phyloP scores from a whole-genome alignment of 2,113 vertebrate genomes.

The Falco punctatus region DNA sequence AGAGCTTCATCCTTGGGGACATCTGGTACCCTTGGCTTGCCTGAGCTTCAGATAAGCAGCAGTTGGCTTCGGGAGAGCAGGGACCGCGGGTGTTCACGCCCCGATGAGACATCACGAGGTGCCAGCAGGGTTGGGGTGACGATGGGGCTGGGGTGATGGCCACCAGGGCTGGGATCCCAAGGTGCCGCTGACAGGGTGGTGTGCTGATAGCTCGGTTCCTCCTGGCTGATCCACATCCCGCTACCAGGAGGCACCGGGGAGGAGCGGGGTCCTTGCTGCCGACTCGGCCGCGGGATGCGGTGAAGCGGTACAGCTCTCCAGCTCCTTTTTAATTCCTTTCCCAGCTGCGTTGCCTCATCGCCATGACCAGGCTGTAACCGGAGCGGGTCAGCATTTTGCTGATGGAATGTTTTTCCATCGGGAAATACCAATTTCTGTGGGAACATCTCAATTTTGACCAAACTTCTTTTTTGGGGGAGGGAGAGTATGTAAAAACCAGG shows the following conservation, averaged over 20 bases:
- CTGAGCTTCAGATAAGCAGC: not conserved
- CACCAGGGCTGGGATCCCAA: fast-evolving
- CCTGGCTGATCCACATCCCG: fast-evolving
- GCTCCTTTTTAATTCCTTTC: conserved; percentile 64
- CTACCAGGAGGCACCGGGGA: not conserved
- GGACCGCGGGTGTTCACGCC: fast-evolving
- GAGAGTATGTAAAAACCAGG: not conserved
- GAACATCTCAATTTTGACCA: conserved; percentile 57
- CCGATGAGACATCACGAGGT: not conserved
- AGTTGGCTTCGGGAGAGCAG: not conserved
- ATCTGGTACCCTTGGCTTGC: not conserved
- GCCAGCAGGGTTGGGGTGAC: not conserved
- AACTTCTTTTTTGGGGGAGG: not conserved
- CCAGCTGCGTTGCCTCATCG: conserved; percentile 60
- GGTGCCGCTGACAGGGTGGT: not conserved
- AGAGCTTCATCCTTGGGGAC: conserved; percentile 44
- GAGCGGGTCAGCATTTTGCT: conserved; percentile 43
- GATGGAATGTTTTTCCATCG: conserved; percentile 53
- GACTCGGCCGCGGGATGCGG: not conserved
- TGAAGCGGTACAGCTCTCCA: not conserved
- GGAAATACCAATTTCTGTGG: conserved; percentile 62
- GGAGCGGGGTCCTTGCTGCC: not conserved
- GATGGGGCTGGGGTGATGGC: not conserved
- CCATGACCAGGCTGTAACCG: conserved; percentile 65
- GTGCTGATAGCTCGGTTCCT: not conserved